Evolutionary conservation across 2,113 vertebrate species (phyloP).

Genomic region (Scophthalmus maximus): DNA sequence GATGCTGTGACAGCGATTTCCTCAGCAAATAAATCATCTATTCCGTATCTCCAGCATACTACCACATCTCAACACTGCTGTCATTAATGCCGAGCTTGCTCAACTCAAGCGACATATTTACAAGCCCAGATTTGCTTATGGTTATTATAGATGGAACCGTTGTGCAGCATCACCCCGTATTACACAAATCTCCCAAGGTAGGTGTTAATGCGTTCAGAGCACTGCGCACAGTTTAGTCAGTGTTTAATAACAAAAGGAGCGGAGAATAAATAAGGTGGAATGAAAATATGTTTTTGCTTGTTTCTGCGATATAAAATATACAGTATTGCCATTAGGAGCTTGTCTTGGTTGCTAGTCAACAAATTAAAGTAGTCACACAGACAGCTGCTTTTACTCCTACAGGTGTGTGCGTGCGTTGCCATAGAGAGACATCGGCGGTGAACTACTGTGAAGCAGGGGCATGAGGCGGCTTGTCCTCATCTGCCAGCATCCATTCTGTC

Average conservation of each 20-base stretch:
- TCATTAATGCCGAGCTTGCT: conserved; percentile 48
- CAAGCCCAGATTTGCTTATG: conserved; percentile 62
- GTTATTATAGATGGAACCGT: conserved; percentile 55
- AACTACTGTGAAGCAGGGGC: conserved; percentile 23
- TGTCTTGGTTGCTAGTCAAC: conserved; percentile 32
- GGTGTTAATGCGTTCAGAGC: background rate
- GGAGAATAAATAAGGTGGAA: conserved; percentile 4
- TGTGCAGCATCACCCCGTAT: conserved; percentile 27
- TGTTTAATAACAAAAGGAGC: conserved; percentile 29
- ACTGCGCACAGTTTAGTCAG: background rate
- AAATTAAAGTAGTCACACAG: conserved; percentile 24
- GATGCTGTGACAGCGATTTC: conserved; percentile 75
- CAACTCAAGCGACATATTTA: conserved; percentile 53
- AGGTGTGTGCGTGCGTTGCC: conserved; percentile 62
- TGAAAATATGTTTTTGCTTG: conserved; percentile 39
- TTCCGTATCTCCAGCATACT: conserved; percentile 36
- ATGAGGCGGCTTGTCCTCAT: conserved; percentile 47
- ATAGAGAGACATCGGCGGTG: conserved; percentile 42
- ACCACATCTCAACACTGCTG: conserved; percentile 50
- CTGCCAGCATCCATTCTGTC: conserved; percentile 36
- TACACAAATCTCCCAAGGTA: conserved; percentile 37
- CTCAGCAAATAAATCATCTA: conserved; percentile 76
- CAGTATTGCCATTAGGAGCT: background rate
- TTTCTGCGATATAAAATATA: conserved; percentile 17
- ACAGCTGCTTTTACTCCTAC: conserved; percentile 42